These are phyloP conservation scores for Pterostichus niger DNA, from an alignment of 2,888 invertebrate genomes.

Conservation along the genomic window DNA sequence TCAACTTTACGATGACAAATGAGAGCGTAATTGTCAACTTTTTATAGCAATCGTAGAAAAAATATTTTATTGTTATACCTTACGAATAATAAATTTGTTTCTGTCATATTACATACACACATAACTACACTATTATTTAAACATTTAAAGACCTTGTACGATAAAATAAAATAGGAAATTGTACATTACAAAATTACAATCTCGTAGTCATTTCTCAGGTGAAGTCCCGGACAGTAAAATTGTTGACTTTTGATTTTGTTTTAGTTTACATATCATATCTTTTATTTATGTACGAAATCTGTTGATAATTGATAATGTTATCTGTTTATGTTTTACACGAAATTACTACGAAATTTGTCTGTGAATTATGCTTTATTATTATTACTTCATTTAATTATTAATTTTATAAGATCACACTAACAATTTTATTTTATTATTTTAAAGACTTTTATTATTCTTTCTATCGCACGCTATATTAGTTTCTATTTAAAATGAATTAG, in stretches of 20 bases:
- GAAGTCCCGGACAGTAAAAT: conserved; percentile 8
- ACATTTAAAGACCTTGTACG: neutral
- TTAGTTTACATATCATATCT: neutral
- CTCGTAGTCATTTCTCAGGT: neutral
- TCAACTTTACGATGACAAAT: too few relatives aligned
- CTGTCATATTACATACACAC: too few relatives aligned
- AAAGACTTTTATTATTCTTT: too few relatives aligned
- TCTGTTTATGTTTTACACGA: neutral
- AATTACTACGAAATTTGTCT: conserved; percentile 4
- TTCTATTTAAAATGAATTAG: too few relatives aligned
- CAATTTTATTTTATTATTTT: too few relatives aligned
- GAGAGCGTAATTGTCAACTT: too few relatives aligned
- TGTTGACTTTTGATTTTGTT: conserved; percentile 5
- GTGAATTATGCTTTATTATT: neutral
- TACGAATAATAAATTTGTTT: too few relatives aligned
- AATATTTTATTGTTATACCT: too few relatives aligned
- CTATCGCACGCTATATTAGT: too few relatives aligned
- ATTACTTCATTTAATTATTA: too few relatives aligned
- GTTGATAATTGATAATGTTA: conserved; percentile 4
- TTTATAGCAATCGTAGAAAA: too few relatives aligned
- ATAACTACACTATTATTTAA: neutral
- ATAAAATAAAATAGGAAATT: neutral
- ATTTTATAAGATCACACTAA: too few relatives aligned
- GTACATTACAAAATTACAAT: neutral
- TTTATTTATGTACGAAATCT: neutral